These are phyloP conservation scores for Lasiurus borealis DNA, from an alignment of 2,113 vertebrate species.

Conservation along the genomic window DNA sequence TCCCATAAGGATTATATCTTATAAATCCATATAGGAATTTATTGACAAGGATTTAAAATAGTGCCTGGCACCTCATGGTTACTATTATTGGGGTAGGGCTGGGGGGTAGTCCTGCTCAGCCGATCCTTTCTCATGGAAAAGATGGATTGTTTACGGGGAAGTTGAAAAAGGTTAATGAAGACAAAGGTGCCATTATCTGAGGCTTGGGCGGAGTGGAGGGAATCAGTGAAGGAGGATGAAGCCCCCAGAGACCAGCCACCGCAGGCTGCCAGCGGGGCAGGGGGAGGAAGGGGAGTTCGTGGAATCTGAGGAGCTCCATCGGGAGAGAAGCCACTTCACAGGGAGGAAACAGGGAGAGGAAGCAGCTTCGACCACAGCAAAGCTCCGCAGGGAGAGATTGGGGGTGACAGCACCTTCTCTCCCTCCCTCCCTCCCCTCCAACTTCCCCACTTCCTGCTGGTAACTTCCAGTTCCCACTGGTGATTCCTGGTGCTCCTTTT, in stretches of 20 bases:
- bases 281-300: not conserved
- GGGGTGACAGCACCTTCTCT: not conserved
- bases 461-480: not conserved
- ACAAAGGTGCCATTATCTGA: conserved; percentile 1
- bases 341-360: no score
- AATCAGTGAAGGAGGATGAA: not conserved
- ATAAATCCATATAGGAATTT: not conserved
- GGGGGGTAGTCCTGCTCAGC: not conserved
- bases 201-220: not conserved
- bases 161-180: not conserved
- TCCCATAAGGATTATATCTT: not conserved
- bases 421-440: not conserved
- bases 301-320: not conserved
- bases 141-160: not conserved
- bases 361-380: not conserved
- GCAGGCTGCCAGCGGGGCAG: not conserved
- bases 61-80: not conserved
- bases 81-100: not conserved
- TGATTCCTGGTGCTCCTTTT: not conserved
- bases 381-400: not conserved
- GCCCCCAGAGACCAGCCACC: not conserved
- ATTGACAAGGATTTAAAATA: not conserved
- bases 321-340: not conserved
- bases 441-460: not conserved
- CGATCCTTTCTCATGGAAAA: not conserved